Evolutionary conservation across 2,888 invertebrate genomes (phyloP), one percentile per base, ranked within the genome.

Genomic region (Agrochola litura): DNA sequence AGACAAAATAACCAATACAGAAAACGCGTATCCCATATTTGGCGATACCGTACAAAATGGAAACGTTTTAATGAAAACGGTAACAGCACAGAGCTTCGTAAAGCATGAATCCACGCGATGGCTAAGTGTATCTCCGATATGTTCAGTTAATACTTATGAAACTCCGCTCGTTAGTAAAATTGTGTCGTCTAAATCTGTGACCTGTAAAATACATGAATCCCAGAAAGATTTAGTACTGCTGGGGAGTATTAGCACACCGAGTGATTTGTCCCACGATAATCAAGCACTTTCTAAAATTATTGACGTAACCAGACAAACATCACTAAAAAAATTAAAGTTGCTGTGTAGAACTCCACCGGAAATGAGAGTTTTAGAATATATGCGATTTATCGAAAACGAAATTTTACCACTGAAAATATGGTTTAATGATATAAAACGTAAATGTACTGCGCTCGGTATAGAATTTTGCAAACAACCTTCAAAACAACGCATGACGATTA

Each of bases 351-450:
- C 88, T 81, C 83, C 90, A 41, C 93, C 94, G n/a, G 92, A 93
- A 89, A 83, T 89, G 66, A 91, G 93, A 86, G 90, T 95, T 22
- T 91, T 92, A 4, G 83, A 94, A 69, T 94, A 92, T 80, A 76
- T 92, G 30, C 89, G 90, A 86, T 86, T 89, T 22, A 92, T 96
- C 88, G 92, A 95, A 90, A 92, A 87, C 58, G 95, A 95, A 90
- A 92, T 96, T 73, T 84, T 91, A 79, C 96, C 96, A 2, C 80
- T 96, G 52, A 94, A 94, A 90, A 77, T 90, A 46, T 89, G 92
- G 88, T 88, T 96, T 6, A 90, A 93, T 79, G 92, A 95, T 76
- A 92, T 96, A 77, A 81, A 94, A 69, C 78, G 72, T 22, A 95
- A 95, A 89, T 96, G 94, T 85, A 82, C 89, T 14, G 82, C 86